Percentiles rank a stretch among this genome's conserved stretches.
phyloP scores from a whole-genome alignment of 2,113 vertebrate genomes.

The Vireo altiloquus region DNA sequence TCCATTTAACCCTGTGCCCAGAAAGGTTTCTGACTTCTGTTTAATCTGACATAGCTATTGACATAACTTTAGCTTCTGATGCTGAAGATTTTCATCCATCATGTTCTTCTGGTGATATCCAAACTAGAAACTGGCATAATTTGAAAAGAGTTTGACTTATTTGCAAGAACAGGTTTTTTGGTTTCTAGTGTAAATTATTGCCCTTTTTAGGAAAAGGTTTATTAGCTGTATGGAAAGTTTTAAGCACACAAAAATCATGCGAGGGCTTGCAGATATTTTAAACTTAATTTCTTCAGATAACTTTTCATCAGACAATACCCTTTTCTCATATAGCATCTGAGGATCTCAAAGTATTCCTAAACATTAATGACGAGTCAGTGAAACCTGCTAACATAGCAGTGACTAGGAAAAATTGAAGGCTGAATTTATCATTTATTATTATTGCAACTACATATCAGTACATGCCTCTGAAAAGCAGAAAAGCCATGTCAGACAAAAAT shows the following conservation, averaged over 20 bases:
- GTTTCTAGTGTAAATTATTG: not conserved
- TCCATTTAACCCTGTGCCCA: not conserved
- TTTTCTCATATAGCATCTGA: not conserved
- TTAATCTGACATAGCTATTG: not conserved
- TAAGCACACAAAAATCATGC: not conserved
- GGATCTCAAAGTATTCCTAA: not conserved
- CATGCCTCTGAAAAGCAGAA: not conserved
- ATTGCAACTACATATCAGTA: not conserved
- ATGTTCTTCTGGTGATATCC: not conserved
- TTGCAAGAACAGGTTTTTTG: not conserved
- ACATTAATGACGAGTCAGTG: not conserved
- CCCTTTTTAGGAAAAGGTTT: not conserved
- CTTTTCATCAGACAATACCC: not conserved
- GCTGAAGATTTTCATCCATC: not conserved
- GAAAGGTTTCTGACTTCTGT: not conserved
- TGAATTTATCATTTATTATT: not conserved
- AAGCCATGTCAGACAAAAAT: not conserved
- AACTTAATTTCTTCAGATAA: not conserved
- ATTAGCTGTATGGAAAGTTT: not conserved
- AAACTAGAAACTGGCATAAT: not conserved
- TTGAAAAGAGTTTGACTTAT: not conserved
- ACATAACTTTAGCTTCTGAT: not conserved
- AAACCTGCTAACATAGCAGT: not conserved
- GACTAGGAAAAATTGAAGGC: not conserved
- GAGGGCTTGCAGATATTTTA: not conserved